Base-by-base conservation (phyloP, 1,140 invertebrate genomes). In the Drosophila fuyamai region DNA sequence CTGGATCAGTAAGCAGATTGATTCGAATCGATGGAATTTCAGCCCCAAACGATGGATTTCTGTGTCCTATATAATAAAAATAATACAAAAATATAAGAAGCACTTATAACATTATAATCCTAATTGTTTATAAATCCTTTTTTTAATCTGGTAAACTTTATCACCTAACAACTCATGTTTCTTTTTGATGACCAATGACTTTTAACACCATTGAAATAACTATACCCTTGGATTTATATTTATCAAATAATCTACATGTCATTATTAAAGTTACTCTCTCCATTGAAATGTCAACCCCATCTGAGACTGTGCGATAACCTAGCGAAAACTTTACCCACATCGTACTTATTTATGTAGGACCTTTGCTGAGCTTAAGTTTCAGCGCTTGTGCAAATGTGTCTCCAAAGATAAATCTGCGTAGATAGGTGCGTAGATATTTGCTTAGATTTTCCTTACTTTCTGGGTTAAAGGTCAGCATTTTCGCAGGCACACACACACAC, bases 401-500 rank as follows among this genome's bases (percentile, higher is more conserved):
- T 23, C 44, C 51, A 38, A 76, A 88, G 83, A 88, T 88, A 88
- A 83, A 88, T 80, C 76, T 89, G 79, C 66, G 48, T 74, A 86
- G 82, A 86, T 85, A 67, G 68, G 53, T 57, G 70, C 82, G 54
- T 75, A 83, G 83, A 88, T 88, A 76, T 72, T 82, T 67, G 58
- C 71, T 62, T 66, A 65, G 60, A 61, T 59, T 76, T 62, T 58
- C 18, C 38, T 72, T 54, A 47, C 66, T 88, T 76, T 88, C 76
- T 88, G 80, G 71, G 83, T 74, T 62, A 89, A 76, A 88, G 83
- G 83, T 88, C 76, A 79, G 48, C 79, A 68, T 61, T 70, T 76
- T 79, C 51, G 46, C 76, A 77, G 44, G 60, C 58, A 59, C 58
- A 57, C 29, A 32, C 29, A 6, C 27, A 59, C 57, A 75, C 60